Evolutionary conservation across 2,113 vertebrate genomes (phyloP).

Genomic region (Bucco capensis): DNA sequence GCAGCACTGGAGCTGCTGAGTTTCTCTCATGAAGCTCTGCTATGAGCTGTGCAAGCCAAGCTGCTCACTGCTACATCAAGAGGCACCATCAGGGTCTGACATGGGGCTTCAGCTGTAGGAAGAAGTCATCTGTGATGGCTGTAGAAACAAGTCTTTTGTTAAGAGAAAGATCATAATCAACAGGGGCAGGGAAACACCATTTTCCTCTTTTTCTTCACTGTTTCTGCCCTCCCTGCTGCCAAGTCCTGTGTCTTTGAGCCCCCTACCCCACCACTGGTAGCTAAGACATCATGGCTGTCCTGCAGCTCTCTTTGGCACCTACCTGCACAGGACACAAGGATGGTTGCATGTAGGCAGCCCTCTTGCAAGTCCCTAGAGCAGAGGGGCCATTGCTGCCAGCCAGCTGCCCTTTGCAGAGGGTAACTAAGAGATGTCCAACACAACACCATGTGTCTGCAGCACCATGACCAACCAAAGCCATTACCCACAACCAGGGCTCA

Average conservation of each 20-base stretch:
- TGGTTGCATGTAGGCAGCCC: no score
- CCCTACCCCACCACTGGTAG: not conserved
- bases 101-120: not conserved
- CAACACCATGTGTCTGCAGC: not conserved
- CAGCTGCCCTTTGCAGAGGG: not conserved
- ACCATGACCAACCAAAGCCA: not conserved
- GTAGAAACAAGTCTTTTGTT: not conserved
- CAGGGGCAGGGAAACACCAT: not conserved
- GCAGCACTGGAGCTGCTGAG: not conserved
- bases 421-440: not conserved
- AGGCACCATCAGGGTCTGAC: fast-evolving
- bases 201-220: not conserved
- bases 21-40: not conserved
- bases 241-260: fast-evolving
- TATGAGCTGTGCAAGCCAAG: not conserved
- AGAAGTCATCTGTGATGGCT: not conserved
- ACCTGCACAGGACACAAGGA: not conserved
- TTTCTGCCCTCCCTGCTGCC: not conserved
- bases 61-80: not conserved
- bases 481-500: not conserved
- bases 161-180: not conserved
- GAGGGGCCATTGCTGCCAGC: not conserved
- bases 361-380: not conserved
- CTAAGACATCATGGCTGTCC: not conserved
- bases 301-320: not conserved